Percentiles rank a stretch among this genome's conserved stretches.
Conservation (phyloP, 2,888 invertebrate species). For the Himalopsyche kuldschensis region DNA sequence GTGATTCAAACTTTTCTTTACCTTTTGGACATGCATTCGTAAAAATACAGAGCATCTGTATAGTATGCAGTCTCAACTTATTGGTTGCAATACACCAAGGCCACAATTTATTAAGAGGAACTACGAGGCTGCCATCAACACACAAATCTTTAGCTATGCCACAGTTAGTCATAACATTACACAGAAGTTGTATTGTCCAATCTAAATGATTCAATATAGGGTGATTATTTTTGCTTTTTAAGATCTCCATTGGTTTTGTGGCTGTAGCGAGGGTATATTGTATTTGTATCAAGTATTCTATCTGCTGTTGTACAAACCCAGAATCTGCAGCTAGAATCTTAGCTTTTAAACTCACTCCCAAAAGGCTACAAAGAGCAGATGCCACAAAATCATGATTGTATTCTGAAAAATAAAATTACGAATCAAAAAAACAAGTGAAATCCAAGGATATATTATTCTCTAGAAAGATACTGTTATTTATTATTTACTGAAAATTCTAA, state of each 20-base stretch:
- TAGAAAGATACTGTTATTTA: no score
- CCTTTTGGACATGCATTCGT: conserved; percentile 66
- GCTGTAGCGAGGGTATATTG: conserved; percentile 21
- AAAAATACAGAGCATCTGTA: conserved; percentile 64
- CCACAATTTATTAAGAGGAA: conserved; percentile 67
- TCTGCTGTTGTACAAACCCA: conserved; percentile 25
- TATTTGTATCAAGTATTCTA: conserved; percentile 24
- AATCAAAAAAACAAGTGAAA: no score
- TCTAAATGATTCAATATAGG: conserved; percentile 62
- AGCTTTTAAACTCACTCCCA: conserved; percentile 26
- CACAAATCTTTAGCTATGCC: conserved; percentile 58
- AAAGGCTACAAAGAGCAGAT: conserved; percentile 25
- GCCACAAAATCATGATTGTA: conserved; percentile 16
- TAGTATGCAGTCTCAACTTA: conserved; percentile 54
- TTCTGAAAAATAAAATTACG: conserved; percentile 25
- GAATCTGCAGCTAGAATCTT: conserved; percentile 22
- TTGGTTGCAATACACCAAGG: conserved; percentile 66
- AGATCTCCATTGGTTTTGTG: conserved; percentile 16
- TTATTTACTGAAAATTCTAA: no score
- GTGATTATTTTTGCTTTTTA: conserved; percentile 39
- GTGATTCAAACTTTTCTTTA: conserved; percentile 43
- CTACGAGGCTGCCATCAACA: conserved; percentile 59
- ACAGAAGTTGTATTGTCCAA: conserved; percentile 60
- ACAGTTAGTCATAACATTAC: conserved; percentile 62
- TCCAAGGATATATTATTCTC: no score